These are phyloP conservation scores for Latrodectus elegans DNA, from an alignment of 2,888 invertebrate species.

Conservation along the genomic window DNA sequence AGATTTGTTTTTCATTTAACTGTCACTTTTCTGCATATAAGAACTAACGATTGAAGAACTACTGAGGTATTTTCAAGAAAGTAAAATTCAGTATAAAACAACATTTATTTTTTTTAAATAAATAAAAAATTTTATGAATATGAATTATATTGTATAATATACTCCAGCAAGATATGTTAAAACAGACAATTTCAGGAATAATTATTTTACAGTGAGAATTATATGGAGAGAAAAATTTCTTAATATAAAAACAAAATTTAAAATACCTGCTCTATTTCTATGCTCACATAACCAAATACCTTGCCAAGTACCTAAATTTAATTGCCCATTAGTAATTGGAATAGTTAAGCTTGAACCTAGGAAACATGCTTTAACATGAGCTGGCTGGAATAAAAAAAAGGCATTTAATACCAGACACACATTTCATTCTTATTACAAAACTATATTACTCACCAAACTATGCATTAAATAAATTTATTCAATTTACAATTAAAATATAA, in stretches of 20 bases:
- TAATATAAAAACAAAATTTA: not conserved
- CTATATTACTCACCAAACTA: no score
- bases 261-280: conserved; percentile 89
- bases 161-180: not conserved
- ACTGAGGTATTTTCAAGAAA: no score
- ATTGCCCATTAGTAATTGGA: conserved; percentile 95
- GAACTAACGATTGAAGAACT: no score
- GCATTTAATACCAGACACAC: not conserved
- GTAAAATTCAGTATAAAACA: not conserved
- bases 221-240: not conserved
- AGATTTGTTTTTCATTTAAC: no score
- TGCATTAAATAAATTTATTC: no score
- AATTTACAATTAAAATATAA: no score
- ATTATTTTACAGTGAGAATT: not conserved
- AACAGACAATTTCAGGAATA: not conserved
- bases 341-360: conserved; percentile 95
- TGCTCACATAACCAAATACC: conserved; percentile 99
- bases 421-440: not conserved
- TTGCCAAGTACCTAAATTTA: conserved; percentile 97
- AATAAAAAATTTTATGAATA: not conserved
- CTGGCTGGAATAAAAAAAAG: conserved; percentile 83
- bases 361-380: conserved; percentile 97
- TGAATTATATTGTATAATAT: not conserved
- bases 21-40: no score
- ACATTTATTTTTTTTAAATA: not conserved